These are phyloP conservation scores for Mirounga angustirostris DNA, from an alignment of 2,113 vertebrate species.

Conservation along the genomic window DNA sequence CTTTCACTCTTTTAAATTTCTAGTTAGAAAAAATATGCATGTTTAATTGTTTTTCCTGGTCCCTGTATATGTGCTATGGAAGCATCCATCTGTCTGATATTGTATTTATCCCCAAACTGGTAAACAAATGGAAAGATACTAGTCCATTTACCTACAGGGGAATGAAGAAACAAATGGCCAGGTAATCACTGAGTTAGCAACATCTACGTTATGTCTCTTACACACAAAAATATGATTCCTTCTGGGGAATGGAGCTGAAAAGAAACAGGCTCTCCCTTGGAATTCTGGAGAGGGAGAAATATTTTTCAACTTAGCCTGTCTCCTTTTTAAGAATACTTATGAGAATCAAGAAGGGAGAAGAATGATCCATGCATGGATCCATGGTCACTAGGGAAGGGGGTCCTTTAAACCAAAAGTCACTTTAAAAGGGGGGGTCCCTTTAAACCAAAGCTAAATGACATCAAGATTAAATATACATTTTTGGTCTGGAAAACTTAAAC, in stretches of 20 bases:
- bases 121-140: not conserved
- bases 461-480: not conserved
- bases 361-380: not conserved
- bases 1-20: slow-evolving; percentile 31
- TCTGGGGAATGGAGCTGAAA: not conserved
- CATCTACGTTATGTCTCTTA: not conserved
- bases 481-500: not conserved
- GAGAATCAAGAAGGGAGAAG: slow-evolving; percentile 8
- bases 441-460: slow-evolving; percentile 4
- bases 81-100: not conserved
- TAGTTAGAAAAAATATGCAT: not conserved
- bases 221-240: not conserved
- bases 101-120: not conserved
- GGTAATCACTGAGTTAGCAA: not conserved
- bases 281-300: slow-evolving; percentile 24
- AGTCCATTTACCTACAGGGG: not conserved
- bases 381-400: not conserved
- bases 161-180: not conserved
- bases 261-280: not conserved
- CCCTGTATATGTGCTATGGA: not conserved
- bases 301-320: not conserved
- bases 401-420: not conserved
- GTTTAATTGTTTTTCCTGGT: not conserved
- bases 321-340: slow-evolving; percentile 20
- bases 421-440: not conserved